These are phyloP conservation scores for Caprella mutica DNA, from an alignment of 2,888 invertebrate genomes.

Conservation along the genomic window DNA sequence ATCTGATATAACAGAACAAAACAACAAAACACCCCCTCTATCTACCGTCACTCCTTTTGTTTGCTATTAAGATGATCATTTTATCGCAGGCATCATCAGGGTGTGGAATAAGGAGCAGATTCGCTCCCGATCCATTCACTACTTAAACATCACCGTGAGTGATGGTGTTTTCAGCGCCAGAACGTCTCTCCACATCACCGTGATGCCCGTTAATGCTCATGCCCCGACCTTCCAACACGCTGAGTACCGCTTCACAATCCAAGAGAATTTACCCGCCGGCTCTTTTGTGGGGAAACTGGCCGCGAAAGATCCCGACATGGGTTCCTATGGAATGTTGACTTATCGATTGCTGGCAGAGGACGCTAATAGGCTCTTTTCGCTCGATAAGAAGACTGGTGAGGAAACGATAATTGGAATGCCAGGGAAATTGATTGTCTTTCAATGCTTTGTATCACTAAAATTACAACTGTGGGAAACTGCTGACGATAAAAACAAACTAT, in stretches of 20 bases:
- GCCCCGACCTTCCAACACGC: conserved; percentile 29
- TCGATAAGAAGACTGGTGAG: conserved; percentile 28
- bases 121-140: conserved; percentile 52
- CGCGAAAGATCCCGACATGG: conserved; percentile 71
- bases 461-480: no score
- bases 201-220: conserved; percentile 34
- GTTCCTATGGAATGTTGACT: conserved; percentile 53
- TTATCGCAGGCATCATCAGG: conserved; percentile 49
- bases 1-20: not conserved
- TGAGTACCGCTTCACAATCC: conserved; percentile 45
- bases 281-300: conserved; percentile 61
- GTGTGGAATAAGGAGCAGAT: conserved; percentile 64
- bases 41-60: no score
- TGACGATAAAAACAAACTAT: no score
- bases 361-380: conserved; percentile 24
- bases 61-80: no score
- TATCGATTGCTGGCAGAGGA: conserved; percentile 44
- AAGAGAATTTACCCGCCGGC: conserved; percentile 69
- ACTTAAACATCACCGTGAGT: conserved; percentile 82
- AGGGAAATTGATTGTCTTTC: no score
- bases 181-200: conserved; percentile 45
- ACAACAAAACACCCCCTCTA: not conserved
- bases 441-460: no score
- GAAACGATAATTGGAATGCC: no score
- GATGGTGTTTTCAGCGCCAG: conserved; percentile 91